Evolutionary conservation across 2,888 invertebrate species (phyloP).

Genomic region (Tinea trinotella): DNA sequence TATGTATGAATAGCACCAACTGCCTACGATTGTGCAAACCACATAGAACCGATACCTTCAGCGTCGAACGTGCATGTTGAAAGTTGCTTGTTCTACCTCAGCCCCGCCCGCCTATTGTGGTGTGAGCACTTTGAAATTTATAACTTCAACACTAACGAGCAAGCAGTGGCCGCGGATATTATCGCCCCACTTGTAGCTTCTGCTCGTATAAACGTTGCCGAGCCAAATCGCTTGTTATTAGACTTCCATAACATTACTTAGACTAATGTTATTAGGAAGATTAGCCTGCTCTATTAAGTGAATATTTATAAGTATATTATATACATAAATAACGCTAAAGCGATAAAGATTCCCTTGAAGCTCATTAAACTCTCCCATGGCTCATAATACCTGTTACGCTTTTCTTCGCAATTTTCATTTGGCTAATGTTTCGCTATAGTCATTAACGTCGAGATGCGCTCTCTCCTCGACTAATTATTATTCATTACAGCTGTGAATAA

Average conservation of each 20-base stretch:
- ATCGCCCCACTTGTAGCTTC: slow-evolving; percentile 37
- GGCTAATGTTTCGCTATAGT: slow-evolving; percentile 58
- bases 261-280: too few relatives aligned
- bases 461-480: slow-evolving; percentile 52
- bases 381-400: slow-evolving; percentile 59
- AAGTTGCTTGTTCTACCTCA: background rate
- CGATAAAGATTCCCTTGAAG: slow-evolving; percentile 39
- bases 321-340: slow-evolving; percentile 26
- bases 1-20: slow-evolving; percentile 1
- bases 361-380: slow-evolving; percentile 44
- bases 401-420: slow-evolving; percentile 62
- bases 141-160: slow-evolving; percentile 57
- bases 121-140: slow-evolving; percentile 46
- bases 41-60: background rate
- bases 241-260: too few relatives aligned
- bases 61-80: slow-evolving; percentile 2
- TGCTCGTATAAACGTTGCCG: slow-evolving; percentile 22
- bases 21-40: slow-evolving; percentile 18
- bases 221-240: background rate
- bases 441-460: slow-evolving; percentile 47
- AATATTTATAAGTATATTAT: slow-evolving; percentile 20
- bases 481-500: slow-evolving; percentile 38
- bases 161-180: slow-evolving; percentile 36
- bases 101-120: slow-evolving; percentile 48
- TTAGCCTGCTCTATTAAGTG: too few relatives aligned